A percentile compares a stretch with the other conserved stretches of the same genome.
Evolutionary conservation across 37 sponge, comb jelly and placozoan genomes (phyloP).

Genomic region (Axinella damicornis): DNA sequence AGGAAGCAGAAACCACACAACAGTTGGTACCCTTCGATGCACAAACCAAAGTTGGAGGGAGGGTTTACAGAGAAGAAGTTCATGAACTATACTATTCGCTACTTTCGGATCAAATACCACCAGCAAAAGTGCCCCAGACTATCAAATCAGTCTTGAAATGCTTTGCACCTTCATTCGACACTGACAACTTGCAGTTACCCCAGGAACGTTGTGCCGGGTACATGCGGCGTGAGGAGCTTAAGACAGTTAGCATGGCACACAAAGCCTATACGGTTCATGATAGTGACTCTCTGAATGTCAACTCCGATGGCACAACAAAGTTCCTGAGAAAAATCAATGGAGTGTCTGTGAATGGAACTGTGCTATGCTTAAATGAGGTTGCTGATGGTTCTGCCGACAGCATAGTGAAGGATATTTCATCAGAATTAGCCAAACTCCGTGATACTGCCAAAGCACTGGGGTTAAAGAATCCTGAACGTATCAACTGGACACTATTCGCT

Average conservation of each 20-base stretch:
- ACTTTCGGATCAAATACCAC: slow-evolving; percentile 24
- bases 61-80: neutral
- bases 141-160: slow-evolving; percentile 6
- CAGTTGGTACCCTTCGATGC: too few species aligned
- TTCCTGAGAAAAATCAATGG: slow-evolving; percentile 24
- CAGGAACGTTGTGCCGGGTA: slow-evolving; percentile 12
- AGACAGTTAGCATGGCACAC: slow-evolving; percentile 11
- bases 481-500: too few species aligned
- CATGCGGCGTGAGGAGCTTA: slow-evolving; percentile 26
- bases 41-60: too few species aligned
- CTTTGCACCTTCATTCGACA: slow-evolving; percentile 5
- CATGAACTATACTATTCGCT: slow-evolving; percentile 25
- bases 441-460: neutral
- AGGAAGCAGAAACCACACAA: too few species aligned
- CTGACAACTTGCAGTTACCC: slow-evolving; percentile 3
- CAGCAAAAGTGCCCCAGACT: neutral
- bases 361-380: slow-evolving; percentile 19
- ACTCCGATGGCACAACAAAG: slow-evolving; percentile 40
- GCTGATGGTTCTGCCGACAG: slow-evolving; percentile 21
- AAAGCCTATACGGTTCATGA: slow-evolving; percentile 6
- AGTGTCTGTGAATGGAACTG: slow-evolving; percentile 27
- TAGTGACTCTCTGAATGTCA: neutral
- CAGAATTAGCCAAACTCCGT: neutral
- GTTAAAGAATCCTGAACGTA: too few species aligned
- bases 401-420: neutral